phyloP scores from a whole-genome alignment of 2,113 vertebrate species.

The Climacteris rufus region DNA sequence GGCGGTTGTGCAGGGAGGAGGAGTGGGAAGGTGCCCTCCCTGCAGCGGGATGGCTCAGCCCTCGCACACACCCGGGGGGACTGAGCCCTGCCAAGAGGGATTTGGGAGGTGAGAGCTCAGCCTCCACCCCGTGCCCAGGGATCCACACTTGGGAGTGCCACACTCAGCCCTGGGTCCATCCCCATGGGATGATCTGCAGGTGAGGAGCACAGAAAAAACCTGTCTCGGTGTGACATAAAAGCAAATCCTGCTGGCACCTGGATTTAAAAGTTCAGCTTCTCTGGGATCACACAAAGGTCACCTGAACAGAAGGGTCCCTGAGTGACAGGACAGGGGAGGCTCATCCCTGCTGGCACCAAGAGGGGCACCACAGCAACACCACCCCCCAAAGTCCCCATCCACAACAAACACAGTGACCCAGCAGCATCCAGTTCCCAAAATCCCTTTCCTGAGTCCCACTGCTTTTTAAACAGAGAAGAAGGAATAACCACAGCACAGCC shows the following conservation, averaged over 20 bases:
- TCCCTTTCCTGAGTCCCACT: accelerated
- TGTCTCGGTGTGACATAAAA: accelerated
- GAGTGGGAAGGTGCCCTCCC: neutral
- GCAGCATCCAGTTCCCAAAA: neutral
- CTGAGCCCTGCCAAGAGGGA: neutral
- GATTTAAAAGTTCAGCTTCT: neutral
- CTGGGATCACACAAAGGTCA: accelerated
- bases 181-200: accelerated
- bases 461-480: neutral
- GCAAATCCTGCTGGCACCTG: neutral
- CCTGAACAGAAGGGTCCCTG: neutral
- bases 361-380: neutral
- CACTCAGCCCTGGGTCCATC: accelerated
- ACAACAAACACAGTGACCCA: neutral
- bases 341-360: neutral
- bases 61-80: accelerated
- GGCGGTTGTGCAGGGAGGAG: neutral
- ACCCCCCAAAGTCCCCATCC: neutral
- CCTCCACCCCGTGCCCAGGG: neutral
- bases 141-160: accelerated
- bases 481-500: neutral
- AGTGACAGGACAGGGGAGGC: neutral
- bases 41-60: neutral
- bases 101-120: neutral
- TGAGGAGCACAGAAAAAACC: neutral